Conservation (phyloP, 2,797 vertebrate species). For the Aldrovandia affinis region DNA sequence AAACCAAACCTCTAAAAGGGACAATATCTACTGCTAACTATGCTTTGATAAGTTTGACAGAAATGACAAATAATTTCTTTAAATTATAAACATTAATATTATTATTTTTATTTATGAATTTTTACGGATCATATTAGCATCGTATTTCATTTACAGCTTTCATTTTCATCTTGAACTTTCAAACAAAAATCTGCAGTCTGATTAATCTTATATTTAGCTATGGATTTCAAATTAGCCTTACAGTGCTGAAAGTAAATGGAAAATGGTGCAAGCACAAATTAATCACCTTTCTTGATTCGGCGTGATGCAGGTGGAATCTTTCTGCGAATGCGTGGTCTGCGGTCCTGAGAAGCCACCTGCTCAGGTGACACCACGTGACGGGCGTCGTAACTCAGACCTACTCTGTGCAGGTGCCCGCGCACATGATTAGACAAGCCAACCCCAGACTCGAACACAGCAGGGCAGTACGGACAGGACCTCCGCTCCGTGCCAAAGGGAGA, state of each 20-base stretch:
- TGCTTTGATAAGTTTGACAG: neutral
- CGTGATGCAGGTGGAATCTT: slow-evolving; percentile 78
- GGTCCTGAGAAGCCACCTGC: slow-evolving; percentile 89
- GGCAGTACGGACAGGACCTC: slow-evolving; percentile 88
- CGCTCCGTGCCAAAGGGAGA: slow-evolving; percentile 81
- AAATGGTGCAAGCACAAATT: neutral
- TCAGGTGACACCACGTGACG: slow-evolving; percentile 89
- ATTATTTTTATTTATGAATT: neutral
- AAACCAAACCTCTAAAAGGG: neutral
- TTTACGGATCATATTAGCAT: neutral
- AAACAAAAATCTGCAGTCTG: neutral
- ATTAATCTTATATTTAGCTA: neutral
- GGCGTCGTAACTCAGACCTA: slow-evolving; percentile 89
- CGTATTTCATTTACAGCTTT: neutral
- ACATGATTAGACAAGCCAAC: slow-evolving; percentile 96
- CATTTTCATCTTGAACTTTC: too few relatives aligned
- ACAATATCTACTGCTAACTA: neutral
- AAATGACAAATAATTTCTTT: neutral
- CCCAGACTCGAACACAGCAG: slow-evolving; percentile 94
- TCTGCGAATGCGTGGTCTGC: slow-evolving; percentile 88
- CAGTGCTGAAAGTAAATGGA: neutral
- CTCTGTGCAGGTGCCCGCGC: slow-evolving; percentile 94
- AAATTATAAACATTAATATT: neutral
- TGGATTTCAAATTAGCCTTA: neutral
- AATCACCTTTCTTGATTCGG: slow-evolving; percentile 89